Evolutionary conservation across 1,140 invertebrate species (phyloP).

Genomic region (Drosophila grimshawi): DNA sequence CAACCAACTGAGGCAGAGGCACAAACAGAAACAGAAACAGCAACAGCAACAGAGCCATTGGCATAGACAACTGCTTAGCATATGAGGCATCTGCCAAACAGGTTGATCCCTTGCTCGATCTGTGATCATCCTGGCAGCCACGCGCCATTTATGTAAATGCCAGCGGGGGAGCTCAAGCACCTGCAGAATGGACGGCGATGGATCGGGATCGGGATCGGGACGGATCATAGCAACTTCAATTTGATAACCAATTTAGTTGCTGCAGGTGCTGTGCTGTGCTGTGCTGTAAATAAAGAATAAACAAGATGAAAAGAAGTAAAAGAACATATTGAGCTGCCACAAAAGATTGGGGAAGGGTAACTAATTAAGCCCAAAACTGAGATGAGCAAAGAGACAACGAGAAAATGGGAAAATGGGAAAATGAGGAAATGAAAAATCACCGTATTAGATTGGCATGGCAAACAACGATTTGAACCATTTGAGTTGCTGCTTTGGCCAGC

Average conservation of each 20-base stretch:
- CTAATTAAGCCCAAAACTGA: conserved; percentile 30
- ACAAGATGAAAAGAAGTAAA: background rate
- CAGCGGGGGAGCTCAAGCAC: conserved; percentile 13
- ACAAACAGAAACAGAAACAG: too few species aligned
- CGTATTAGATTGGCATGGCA: conserved; percentile 69
- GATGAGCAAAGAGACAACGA: background rate
- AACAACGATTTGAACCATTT: conserved; percentile 67
- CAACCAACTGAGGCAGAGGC: background rate
- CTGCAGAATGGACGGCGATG: background rate
- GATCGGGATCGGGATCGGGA: background rate
- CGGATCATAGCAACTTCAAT: background rate
- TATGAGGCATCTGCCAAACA: conserved; percentile 41
- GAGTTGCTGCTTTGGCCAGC: conserved; percentile 7
- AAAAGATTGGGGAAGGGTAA: background rate
- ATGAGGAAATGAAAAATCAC: conserved; percentile 71
- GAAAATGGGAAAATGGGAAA: background rate
- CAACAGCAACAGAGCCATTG: too few species aligned
- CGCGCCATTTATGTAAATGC: conserved; percentile 64
- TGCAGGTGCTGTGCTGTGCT: conserved; percentile 2
- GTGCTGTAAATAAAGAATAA: background rate
- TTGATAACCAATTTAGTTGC: background rate
- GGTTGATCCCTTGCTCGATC: conserved; percentile 28
- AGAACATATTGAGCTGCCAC: background rate
- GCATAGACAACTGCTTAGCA: conserved; percentile 41
- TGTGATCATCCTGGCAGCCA: conserved; percentile 15